These are phyloP conservation scores for Drosophila cognata DNA, from an alignment of 2,888 invertebrate genomes.

Conservation along the genomic window DNA sequence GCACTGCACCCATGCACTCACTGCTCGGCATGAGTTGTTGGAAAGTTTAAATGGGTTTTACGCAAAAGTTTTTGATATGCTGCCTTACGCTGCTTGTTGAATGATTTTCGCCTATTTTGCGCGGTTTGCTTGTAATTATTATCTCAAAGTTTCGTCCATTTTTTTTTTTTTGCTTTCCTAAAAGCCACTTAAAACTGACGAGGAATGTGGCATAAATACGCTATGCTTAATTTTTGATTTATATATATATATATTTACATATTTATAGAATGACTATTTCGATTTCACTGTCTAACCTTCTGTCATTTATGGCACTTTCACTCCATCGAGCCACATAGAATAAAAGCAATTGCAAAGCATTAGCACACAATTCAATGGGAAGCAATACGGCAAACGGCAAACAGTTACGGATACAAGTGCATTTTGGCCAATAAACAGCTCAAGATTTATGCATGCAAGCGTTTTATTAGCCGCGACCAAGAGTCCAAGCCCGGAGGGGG, in stretches of 20 bases:
- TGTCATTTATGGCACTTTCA: constrained; percentile 10
- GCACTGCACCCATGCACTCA: constrained; percentile 48
- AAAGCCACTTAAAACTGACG: constrained; percentile 31
- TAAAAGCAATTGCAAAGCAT: constrained; percentile 42
- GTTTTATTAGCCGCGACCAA: constrained; percentile 50
- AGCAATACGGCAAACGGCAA: constrained; percentile 33
- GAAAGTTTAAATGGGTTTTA: constrained; percentile 79
- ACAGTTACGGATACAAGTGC: constrained; percentile 32
- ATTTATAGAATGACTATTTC: neutral
- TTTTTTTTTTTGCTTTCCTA: neutral
- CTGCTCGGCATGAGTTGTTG: constrained; percentile 69
- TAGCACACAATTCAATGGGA: constrained; percentile 46
- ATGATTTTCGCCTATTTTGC: constrained; percentile 44
- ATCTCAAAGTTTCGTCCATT: constrained; percentile 33
- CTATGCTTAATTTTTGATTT: constrained; percentile 16
- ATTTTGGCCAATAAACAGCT: constrained; percentile 52
- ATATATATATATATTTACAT: neutral
- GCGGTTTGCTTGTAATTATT: constrained; percentile 50
- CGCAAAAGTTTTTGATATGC: constrained; percentile 74
- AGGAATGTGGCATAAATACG: constrained; percentile 1
- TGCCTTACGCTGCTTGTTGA: constrained; percentile 49
- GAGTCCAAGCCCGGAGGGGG: constrained; percentile 30
- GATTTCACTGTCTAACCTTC: constrained; percentile 31
- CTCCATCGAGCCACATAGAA: neutral
- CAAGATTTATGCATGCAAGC: constrained; percentile 64